Conservation (phyloP, 2,888 invertebrate species). For the Nymphalis c-album region DNA sequence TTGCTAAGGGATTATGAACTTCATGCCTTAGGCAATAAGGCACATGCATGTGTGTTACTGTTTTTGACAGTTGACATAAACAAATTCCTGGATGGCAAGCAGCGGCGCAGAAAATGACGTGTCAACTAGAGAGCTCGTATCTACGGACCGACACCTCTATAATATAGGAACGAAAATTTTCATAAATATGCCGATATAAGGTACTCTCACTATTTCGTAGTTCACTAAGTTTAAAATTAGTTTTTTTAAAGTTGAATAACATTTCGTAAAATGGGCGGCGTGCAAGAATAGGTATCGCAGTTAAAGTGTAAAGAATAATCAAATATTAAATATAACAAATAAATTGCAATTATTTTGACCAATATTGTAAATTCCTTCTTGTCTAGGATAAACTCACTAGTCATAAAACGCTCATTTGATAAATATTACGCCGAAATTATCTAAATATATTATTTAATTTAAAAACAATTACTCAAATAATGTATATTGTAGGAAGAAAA, state of each 20-base stretch:
- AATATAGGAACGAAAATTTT: slow-evolving; percentile 18
- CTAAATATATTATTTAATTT: neutral
- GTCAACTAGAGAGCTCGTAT: slow-evolving; percentile 55
- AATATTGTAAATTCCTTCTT: too few species aligned
- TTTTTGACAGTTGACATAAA: slow-evolving; percentile 52
- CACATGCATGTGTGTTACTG: slow-evolving; percentile 6
- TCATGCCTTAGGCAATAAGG: neutral
- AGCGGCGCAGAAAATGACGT: slow-evolving; percentile 73
- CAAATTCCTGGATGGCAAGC: slow-evolving; percentile 58
- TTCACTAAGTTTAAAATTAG: neutral
- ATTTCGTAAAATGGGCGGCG: neutral
- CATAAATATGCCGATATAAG: slow-evolving; percentile 29
- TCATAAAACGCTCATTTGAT: neutral
- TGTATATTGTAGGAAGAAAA: slow-evolving; percentile 12
- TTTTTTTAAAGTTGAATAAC: neutral
- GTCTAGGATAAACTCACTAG: too few species aligned
- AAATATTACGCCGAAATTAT: neutral
- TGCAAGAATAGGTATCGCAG: too few species aligned
- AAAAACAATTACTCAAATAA: neutral
- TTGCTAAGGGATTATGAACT: slow-evolving; percentile 5
- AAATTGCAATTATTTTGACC: too few species aligned
- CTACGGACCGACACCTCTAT: slow-evolving; percentile 20
- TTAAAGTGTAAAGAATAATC: too few species aligned
- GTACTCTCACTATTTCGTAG: slow-evolving; percentile 2
- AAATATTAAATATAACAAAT: too few species aligned